phyloP scores from a whole-genome alignment of 2,113 vertebrate species.

The Boulengeromyrus knoepffleri region DNA sequence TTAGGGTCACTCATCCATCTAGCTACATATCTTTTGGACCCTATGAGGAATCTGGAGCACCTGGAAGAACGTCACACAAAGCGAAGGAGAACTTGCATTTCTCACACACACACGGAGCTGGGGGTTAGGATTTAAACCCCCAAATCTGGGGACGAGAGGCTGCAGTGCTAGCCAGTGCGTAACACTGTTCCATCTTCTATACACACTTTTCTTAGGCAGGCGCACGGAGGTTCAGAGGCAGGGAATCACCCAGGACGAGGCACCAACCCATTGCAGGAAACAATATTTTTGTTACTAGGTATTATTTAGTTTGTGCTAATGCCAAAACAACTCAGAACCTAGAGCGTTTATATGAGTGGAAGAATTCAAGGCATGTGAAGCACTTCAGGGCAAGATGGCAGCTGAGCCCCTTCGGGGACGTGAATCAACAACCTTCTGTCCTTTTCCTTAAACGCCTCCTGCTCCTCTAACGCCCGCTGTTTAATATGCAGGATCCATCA shows the following conservation, averaged over 20 bases:
- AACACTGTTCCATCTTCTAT: background rate
- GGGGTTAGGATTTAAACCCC: background rate
- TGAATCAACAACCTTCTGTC: background rate
- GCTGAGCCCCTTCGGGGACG: background rate
- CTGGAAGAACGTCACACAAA: background rate
- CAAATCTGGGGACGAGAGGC: background rate
- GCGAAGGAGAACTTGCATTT: background rate
- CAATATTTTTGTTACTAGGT: background rate
- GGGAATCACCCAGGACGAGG: background rate
- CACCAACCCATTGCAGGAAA: background rate
- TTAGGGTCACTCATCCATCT: background rate
- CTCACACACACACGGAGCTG: background rate
- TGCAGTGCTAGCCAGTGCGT: background rate
- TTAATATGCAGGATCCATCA: background rate
- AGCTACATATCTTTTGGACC: background rate
- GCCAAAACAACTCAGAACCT: background rate
- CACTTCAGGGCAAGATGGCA: constrained; percentile 3
- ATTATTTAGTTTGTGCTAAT: background rate
- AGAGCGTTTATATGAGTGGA: background rate
- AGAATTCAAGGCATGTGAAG: background rate
- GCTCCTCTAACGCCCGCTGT: background rate
- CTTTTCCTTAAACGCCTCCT: background rate
- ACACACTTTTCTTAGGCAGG: background rate
- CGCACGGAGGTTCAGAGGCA: background rate
- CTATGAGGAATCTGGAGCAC: background rate